These are phyloP conservation scores for Liopterus haemorrhoidalis DNA, from an alignment of 2,888 invertebrate species.

Conservation along the genomic window DNA sequence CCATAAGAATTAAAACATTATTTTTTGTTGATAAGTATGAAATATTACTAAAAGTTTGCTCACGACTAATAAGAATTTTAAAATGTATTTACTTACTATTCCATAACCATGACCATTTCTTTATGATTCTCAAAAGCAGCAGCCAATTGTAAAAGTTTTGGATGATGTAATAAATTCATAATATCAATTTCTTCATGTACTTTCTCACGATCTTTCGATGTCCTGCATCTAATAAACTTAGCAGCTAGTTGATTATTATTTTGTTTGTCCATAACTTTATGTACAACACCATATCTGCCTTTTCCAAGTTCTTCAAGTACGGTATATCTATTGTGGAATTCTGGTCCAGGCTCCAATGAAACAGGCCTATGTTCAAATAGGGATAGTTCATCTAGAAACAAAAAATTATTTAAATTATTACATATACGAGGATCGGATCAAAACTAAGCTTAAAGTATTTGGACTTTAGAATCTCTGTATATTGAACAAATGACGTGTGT, in stretches of 20 bases:
- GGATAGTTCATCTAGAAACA: slow-evolving; percentile 37
- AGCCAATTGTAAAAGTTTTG: slow-evolving; percentile 74
- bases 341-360: slow-evolving; percentile 50
- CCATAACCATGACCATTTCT: slow-evolving; percentile 81
- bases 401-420: slow-evolving; percentile 17
- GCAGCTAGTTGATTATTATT: slow-evolving; percentile 68
- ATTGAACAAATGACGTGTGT: too few species aligned
- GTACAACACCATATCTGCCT: slow-evolving; percentile 67
- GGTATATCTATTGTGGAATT: slow-evolving; percentile 58
- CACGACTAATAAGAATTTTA: too few species aligned
- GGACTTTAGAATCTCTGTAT: neutral
- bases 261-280: slow-evolving; percentile 60
- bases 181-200: slow-evolving; percentile 79
- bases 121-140: slow-evolving; percentile 73
- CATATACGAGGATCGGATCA: slow-evolving; percentile 4
- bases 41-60: too few species aligned
- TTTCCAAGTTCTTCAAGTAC: slow-evolving; percentile 69
- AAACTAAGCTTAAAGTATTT: slow-evolving; percentile 1
- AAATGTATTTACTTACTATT: slow-evolving; percentile 67
- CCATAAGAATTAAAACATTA: too few species aligned
- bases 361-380: slow-evolving; percentile 45
- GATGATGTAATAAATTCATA: slow-evolving; percentile 79
- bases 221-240: slow-evolving; percentile 72
- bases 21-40: too few species aligned
- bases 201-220: slow-evolving; percentile 65